Evolutionary conservation across 2,113 vertebrate species (phyloP), one percentile per base, ranked within the genome.

Genomic region (Chaetodon auriga): DNA sequence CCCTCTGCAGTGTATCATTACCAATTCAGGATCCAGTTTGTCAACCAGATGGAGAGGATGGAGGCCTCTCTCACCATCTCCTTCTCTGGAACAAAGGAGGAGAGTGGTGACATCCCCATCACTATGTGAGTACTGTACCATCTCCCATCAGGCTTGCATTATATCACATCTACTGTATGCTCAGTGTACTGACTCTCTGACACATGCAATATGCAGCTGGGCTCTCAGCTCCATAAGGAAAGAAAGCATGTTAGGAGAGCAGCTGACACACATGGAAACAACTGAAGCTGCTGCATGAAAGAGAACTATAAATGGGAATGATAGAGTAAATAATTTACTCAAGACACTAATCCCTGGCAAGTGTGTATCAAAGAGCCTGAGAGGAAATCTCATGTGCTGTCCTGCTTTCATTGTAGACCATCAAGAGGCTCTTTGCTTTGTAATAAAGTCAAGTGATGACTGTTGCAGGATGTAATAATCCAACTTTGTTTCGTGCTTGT

Each of bases 11-110:
- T 98, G 78, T 97, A 96, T 84, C 98, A 99, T 84, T 98, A 98
- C 82, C 97, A 98, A 91, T 95, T 99, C 93, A 98, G 96, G 94
- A 96, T 99, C 80, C 96, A 96, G 87, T 96, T 98, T 85, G 90
- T 96, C 88, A 96, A 95, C 75, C 95, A 96, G 91, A 94, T 89
- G 6, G 92, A 95, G 63, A 88, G 76, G 0, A 85, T 90, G 12
- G 91, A 96, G 18, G 96, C 96, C 3, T 87, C 94, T 8, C 96
- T 99, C 54, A 95, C 93, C 43, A 90, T 97, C 87, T 96, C 95
- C 6, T 93, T 99, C 69, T 92, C 93, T 0, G 98, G 98, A 73
- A 97, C 96, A 12, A 96, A 96, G 75, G 91, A 94, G 1, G 96
- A 98, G 51, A 95, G 93, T 62, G 95, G 95, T 81, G 94, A 94